Percentiles rank a stretch among this genome's conserved stretches.
Conservation (phyloP, 2,888 invertebrate species). For the Drosophila subquinaria region DNA sequence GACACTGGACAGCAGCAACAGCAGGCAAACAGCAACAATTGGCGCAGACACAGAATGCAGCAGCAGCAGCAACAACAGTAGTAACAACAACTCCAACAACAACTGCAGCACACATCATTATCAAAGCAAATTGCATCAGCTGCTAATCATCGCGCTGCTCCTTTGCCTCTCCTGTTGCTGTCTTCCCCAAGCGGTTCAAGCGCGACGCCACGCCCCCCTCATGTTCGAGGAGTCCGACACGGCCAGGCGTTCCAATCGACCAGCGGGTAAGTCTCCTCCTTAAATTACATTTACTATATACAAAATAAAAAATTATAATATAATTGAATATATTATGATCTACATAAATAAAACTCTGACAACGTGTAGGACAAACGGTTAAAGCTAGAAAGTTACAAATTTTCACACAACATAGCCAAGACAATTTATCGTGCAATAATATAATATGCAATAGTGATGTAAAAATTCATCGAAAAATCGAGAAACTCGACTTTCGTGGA, state of each 20-base stretch:
- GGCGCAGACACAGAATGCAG: constrained; percentile 16
- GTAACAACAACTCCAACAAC: constrained; percentile 22
- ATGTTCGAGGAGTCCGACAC: constrained; percentile 89
- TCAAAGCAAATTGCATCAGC: constrained; percentile 64
- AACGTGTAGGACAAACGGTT: no score
- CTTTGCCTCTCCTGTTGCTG: constrained; percentile 64
- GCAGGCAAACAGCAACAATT: constrained; percentile 5
- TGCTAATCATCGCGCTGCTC: constrained; percentile 70
- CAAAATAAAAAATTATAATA: no score
- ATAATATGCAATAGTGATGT: no score
- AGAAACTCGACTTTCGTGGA: no score
- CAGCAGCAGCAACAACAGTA: constrained; percentile 16
- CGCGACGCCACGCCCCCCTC: constrained; percentile 88
- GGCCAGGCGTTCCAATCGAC: constrained; percentile 88
- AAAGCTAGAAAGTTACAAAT: no score
- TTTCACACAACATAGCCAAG: no score
- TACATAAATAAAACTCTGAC: no score
- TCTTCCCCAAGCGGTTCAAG: constrained; percentile 63
- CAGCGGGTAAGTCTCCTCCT: constrained; percentile 88
- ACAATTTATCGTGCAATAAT: no score
- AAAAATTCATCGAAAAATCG: no score
- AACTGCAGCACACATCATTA: constrained; percentile 34
- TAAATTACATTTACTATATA: no score
- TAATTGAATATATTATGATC: no score
- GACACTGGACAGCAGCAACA: constrained; percentile 42